Conservation (phyloP, 2,797 vertebrate genomes). For the Clarias fuscus region DNA sequence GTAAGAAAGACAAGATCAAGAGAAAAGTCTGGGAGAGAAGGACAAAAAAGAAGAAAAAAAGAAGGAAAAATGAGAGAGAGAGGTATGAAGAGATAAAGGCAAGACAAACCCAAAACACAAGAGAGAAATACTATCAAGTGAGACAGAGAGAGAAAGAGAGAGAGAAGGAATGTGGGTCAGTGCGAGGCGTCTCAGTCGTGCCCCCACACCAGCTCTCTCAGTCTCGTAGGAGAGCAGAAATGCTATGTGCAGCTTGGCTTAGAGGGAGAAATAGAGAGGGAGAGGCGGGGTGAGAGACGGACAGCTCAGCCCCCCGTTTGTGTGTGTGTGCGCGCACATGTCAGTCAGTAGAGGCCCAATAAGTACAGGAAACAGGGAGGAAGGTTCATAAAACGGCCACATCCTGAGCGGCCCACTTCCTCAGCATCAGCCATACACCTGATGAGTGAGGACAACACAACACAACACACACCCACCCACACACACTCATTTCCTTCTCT, state of each 20-base stretch:
- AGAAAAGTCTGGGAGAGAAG: too few species aligned
- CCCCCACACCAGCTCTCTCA: conserved; percentile 21
- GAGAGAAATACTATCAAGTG: neutral
- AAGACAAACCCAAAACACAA: too few species aligned
- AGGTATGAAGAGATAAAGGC: neutral
- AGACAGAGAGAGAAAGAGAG: conserved; percentile 12
- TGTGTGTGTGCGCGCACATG: neutral
- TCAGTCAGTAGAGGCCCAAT: conserved; percentile 20
- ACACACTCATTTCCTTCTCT: conserved; percentile 8
- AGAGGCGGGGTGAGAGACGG: conserved; percentile 24
- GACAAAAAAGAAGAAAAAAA: too few species aligned
- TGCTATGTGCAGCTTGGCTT: conserved; percentile 45
- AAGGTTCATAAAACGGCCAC: conserved; percentile 48
- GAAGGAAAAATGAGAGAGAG: neutral
- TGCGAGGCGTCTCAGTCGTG: conserved; percentile 7
- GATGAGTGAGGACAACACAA: conserved; percentile 26
- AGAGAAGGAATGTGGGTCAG: conserved; percentile 46
- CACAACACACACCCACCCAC: neutral
- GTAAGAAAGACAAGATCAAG: too few species aligned
- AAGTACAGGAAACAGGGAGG: conserved; percentile 49
- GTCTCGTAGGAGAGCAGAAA: conserved; percentile 42
- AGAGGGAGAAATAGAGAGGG: conserved; percentile 31
- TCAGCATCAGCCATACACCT: conserved; percentile 14
- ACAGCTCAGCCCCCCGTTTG: neutral
- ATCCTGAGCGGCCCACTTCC: conserved; percentile 46